A percentile compares a stretch with the other conserved stretches of the same genome.
Evolutionary conservation across 2,888 invertebrate genomes (phyloP).

Genomic region (Rhamphomyia laevipes): DNA sequence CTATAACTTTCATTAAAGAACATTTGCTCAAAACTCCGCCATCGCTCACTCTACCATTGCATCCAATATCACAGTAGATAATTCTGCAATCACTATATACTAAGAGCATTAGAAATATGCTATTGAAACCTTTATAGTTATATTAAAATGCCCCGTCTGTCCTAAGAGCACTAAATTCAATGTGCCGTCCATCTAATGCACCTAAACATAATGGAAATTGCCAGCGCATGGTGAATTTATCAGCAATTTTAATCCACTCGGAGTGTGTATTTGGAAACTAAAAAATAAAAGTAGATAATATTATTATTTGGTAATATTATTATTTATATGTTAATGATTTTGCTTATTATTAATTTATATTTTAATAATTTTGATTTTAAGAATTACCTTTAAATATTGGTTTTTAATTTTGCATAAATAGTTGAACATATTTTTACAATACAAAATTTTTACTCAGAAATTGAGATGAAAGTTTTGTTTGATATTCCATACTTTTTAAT

Average conservation of each 20-base stretch:
- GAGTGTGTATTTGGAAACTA: background rate
- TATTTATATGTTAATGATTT: background rate
- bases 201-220: constrained; percentile 13
- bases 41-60: constrained; percentile 10
- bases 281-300: background rate
- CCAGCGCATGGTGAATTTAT: too few relatives aligned
- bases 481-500: background rate
- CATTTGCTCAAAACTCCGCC: constrained; percentile 6
- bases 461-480: background rate
- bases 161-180: constrained; percentile 8
- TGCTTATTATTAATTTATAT: too few relatives aligned
- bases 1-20: background rate
- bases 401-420: background rate
- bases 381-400: background rate
- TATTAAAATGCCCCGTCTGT: constrained; percentile 8
- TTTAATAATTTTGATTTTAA: background rate
- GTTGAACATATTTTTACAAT: background rate
- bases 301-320: too few relatives aligned
- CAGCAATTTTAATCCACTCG: too few relatives aligned
- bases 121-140: constrained; percentile 13
- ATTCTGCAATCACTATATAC: constrained; percentile 12
- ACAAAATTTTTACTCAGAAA: background rate
- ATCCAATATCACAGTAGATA: constrained; percentile 13
- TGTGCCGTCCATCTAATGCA: constrained; percentile 12
- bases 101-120: constrained; percentile 11